Conservation (phyloP, 1,140 invertebrate genomes). For the Trichogramma pretiosum region DNA sequence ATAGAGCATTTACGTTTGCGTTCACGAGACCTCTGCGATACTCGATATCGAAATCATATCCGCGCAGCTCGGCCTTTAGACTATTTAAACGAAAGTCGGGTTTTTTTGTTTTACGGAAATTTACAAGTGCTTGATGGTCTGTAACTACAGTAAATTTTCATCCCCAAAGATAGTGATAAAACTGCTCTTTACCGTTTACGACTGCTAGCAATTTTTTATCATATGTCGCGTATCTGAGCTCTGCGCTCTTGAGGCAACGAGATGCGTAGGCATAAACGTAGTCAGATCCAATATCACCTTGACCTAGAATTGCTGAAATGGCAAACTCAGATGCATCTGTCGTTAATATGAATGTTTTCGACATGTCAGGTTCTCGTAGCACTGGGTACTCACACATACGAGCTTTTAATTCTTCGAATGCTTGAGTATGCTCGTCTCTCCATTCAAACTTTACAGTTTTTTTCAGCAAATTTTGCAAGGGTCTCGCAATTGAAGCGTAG, state of each 20-base stretch:
- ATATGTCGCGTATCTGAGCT: not conserved
- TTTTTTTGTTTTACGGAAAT: not conserved
- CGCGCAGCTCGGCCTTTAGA: not conserved
- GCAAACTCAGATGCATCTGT: not conserved
- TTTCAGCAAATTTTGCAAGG: conserved; percentile 1
- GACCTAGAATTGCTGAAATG: not conserved
- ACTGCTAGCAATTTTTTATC: not conserved
- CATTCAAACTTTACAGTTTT: conserved; percentile 3
- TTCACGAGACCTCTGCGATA: not conserved
- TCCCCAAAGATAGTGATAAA: not conserved
- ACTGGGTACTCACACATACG: not conserved
- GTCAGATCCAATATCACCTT: not conserved
- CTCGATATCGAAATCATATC: not conserved
- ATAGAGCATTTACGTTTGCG: too few relatives aligned
- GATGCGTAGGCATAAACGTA: not conserved
- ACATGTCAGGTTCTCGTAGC: not conserved
- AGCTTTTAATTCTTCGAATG: conserved; percentile 6
- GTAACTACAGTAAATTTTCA: not conserved
- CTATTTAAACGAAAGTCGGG: not conserved
- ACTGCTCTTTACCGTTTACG: not conserved
- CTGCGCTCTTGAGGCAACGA: not conserved
- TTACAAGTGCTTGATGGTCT: too few relatives aligned
- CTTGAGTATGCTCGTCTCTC: not conserved
- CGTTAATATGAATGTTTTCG: not conserved
- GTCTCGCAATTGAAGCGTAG: conserved; percentile 12